These are phyloP conservation scores for Mohoua ochrocephala DNA, from an alignment of 2,113 vertebrate genomes.

Conservation along the genomic window DNA sequence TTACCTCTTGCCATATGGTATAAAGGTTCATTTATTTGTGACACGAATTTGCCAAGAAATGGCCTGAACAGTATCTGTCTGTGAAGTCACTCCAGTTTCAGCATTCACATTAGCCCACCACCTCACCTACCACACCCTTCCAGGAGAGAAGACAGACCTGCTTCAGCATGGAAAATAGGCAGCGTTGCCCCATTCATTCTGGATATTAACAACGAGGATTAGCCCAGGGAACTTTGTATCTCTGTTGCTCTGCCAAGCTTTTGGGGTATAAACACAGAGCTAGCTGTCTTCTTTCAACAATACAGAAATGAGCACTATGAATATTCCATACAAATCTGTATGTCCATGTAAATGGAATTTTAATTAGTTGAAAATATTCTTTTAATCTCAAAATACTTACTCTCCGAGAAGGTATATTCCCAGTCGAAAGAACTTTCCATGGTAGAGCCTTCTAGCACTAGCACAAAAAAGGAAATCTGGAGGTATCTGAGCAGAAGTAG, in stretches of 20 bases:
- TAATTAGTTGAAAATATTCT: not conserved
- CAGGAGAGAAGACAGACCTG: not conserved
- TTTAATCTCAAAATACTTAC: not conserved
- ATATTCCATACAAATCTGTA: not conserved
- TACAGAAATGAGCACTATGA: not conserved
- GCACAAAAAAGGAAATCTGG: not conserved
- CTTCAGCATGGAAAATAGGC: not conserved
- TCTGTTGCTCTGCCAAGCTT: not conserved
- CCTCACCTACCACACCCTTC: not conserved
- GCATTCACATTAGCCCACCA: not conserved
- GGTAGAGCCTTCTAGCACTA: not conserved
- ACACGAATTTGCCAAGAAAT: not conserved
- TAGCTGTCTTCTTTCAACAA: not conserved
- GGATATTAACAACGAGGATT: fast-evolving
- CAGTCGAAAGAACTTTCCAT: not conserved
- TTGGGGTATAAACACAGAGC: not conserved
- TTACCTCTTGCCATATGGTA: not conserved
- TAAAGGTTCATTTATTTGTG: not conserved
- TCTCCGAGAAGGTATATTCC: not conserved
- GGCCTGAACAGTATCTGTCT: not conserved
- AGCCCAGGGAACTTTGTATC: fast-evolving
- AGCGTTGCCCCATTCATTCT: not conserved
- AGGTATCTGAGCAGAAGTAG: not conserved
- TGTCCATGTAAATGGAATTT: not conserved
- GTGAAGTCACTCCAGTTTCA: not conserved